phyloP scores from a whole-genome alignment of 1,140 invertebrate species.

The Brachionus rubens region DNA sequence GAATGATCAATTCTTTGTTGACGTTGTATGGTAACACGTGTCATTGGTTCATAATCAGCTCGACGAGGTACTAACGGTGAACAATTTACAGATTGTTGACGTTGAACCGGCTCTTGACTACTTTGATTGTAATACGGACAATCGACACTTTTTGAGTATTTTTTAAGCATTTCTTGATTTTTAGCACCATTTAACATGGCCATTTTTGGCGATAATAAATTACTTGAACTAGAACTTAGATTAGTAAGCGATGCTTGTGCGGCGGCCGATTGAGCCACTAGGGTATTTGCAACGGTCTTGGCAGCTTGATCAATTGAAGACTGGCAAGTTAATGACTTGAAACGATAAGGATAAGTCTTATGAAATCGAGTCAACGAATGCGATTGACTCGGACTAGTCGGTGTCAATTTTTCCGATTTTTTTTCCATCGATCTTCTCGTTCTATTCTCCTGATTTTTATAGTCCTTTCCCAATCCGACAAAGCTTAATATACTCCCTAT shows the following conservation, averaged over 20 bases:
- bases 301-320: background rate
- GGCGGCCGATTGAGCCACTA: background rate
- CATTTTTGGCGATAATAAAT: slow-evolving; percentile 13
- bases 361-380: slow-evolving; percentile 3
- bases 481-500: slow-evolving; percentile 4
- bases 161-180: slow-evolving; percentile 21
- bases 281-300: background rate
- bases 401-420: background rate
- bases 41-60: slow-evolving; percentile 13
- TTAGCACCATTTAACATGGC: background rate
- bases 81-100: background rate
- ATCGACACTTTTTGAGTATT: slow-evolving; percentile 13
- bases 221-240: slow-evolving; percentile 11
- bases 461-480: slow-evolving; percentile 28
- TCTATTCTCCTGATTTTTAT: background rate
- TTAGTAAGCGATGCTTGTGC: background rate
- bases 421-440: background rate
- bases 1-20: slow-evolving; percentile 24
- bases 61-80: slow-evolving; percentile 11
- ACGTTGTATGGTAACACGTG: slow-evolving; percentile 13
- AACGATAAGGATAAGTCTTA: slow-evolving; percentile 29
- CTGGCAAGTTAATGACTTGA: background rate
- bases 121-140: background rate
- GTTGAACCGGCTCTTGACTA: background rate
- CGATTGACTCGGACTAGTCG: background rate